phyloP scores from a whole-genome alignment of 2,113 vertebrate species.

The Lonchura striata region DNA sequence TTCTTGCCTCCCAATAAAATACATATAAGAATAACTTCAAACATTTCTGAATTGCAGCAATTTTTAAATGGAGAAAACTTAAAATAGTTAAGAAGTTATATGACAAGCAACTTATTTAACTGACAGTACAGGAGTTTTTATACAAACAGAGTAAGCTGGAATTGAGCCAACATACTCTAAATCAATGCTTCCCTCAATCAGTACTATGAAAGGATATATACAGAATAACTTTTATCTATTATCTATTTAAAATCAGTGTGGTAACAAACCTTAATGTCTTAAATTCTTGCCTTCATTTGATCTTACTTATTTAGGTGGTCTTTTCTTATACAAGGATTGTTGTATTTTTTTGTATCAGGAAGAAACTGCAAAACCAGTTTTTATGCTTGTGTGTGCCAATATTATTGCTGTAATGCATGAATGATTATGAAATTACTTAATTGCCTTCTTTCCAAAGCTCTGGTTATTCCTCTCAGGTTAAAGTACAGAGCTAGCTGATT shows the following conservation, averaged over 20 bases:
- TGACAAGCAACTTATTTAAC: background rate
- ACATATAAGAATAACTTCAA: background rate
- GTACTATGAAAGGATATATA: background rate
- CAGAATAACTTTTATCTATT: background rate
- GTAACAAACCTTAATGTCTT: background rate
- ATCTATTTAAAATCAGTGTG: background rate
- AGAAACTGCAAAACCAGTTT: background rate
- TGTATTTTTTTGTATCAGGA: background rate
- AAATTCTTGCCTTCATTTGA: background rate
- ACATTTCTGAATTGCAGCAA: background rate
- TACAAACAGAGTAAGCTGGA: background rate
- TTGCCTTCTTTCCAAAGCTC: background rate
- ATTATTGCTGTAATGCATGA: background rate
- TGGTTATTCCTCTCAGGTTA: background rate
- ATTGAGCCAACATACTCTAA: background rate
- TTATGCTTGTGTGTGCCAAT: background rate
- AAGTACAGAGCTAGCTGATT: background rate
- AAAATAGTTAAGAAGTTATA: background rate
- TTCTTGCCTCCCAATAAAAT: background rate
- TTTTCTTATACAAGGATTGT: background rate
- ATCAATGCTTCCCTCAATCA: background rate
- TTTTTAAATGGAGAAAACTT: background rate
- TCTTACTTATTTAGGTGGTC: background rate
- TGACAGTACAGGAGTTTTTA: background rate
- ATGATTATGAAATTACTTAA: conserved; percentile 15